phyloP scores from a whole-genome alignment of 2,113 vertebrate species.

The Columbina picui region DNA sequence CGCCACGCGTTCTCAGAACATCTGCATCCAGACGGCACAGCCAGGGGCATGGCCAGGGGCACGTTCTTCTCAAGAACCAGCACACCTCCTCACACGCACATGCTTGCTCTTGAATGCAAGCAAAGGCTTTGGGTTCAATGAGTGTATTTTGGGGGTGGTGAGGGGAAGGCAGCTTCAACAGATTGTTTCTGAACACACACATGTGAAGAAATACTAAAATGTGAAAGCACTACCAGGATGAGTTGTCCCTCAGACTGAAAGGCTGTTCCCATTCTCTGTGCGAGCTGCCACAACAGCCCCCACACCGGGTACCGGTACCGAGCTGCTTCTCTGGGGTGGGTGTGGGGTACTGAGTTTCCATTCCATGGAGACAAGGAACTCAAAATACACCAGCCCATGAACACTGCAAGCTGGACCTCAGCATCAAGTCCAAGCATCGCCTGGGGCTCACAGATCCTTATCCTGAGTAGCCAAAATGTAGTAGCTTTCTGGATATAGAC shows the following conservation, averaged over 20 bases:
- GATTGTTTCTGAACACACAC: not conserved
- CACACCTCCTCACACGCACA: rapidly evolving
- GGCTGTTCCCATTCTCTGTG: no score
- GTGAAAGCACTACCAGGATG: not conserved
- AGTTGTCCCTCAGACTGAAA: not conserved
- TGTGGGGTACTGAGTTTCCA: no score
- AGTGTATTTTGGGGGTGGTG: not conserved
- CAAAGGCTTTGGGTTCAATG: not conserved
- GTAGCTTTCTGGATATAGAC: not conserved
- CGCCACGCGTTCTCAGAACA: not conserved
- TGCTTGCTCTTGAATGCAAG: not conserved
- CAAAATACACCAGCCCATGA: not conserved
- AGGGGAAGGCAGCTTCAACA: not conserved
- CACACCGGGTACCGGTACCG: no score
- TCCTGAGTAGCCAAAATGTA: not conserved
- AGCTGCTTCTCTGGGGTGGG: no score
- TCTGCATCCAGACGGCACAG: not conserved
- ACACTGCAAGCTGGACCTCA: not conserved
- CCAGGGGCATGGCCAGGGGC: not conserved
- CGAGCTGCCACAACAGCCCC: no score
- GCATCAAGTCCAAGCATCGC: not conserved
- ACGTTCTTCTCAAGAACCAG: not conserved
- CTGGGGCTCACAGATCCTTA: not conserved
- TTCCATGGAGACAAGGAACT: not conserved
- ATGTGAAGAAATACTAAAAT: not conserved